Evolutionary conservation across 2,797 vertebrate genomes (phyloP).

Genomic region (Poecilia picta): DNA sequence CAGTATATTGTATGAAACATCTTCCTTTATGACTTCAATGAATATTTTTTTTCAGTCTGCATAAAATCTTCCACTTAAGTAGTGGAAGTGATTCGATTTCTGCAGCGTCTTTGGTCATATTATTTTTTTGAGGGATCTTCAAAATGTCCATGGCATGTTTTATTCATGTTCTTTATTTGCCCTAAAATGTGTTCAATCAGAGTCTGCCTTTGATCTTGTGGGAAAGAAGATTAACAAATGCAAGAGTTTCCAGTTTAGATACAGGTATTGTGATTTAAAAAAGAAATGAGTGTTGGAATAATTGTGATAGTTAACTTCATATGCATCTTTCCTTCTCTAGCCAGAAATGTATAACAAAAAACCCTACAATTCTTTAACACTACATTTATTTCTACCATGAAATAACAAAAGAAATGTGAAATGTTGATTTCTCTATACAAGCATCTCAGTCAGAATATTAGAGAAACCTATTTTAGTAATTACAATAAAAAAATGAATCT

Average conservation of each 20-base stretch:
- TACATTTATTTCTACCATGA: constrained; percentile 3
- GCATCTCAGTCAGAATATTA: background rate
- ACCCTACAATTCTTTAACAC: too few species aligned
- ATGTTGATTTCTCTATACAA: constrained; percentile 6
- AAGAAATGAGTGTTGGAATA: constrained; percentile 58
- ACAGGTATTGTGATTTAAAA: constrained; percentile 52
- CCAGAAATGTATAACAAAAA: constrained; percentile 14
- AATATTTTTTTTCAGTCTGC: constrained; percentile 36
- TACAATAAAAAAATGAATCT: background rate
- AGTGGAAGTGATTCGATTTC: constrained; percentile 29
- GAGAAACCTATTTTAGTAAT: background rate
- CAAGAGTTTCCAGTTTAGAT: constrained; percentile 59
- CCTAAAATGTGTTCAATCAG: constrained; percentile 69
- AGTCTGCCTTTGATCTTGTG: constrained; percentile 70
- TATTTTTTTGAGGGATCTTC: constrained; percentile 54
- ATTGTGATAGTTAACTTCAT: constrained; percentile 77
- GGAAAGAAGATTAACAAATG: constrained; percentile 67
- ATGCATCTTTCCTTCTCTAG: constrained; percentile 31
- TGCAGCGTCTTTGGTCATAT: constrained; percentile 39
- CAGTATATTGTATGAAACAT: constrained; percentile 38
- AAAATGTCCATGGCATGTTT: constrained; percentile 69
- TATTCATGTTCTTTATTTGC: constrained; percentile 76
- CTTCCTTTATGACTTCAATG: constrained; percentile 23
- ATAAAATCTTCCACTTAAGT: constrained; percentile 30
- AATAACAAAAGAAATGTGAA: constrained; percentile 21